Conservation (phyloP, 2,113 vertebrate genomes). For the Zapornia atra region DNA sequence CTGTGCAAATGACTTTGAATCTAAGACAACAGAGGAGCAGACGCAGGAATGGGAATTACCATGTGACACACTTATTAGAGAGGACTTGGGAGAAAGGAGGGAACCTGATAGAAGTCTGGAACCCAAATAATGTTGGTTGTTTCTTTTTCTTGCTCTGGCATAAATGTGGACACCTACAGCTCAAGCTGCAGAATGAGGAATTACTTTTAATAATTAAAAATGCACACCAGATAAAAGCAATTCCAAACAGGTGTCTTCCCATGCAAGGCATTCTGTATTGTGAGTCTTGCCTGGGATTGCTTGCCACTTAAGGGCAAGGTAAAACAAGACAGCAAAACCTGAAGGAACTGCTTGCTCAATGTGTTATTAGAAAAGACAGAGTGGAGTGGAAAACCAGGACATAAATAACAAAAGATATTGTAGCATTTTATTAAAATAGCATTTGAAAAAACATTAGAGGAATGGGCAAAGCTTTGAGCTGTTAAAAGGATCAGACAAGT, state of each 20-base stretch:
- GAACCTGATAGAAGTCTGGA: background rate
- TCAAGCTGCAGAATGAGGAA: background rate
- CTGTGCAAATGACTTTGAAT: background rate
- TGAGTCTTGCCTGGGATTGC: background rate
- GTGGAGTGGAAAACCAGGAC: background rate
- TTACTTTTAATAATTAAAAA: background rate
- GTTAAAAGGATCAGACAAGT: background rate
- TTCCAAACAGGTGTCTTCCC: background rate
- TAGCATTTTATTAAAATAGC: background rate
- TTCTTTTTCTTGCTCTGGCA: background rate
- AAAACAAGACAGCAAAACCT: background rate
- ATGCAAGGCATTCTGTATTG: background rate
- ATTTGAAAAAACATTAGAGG: background rate
- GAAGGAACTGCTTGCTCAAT: background rate
- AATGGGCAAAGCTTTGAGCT: background rate
- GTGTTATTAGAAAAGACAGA: background rate
- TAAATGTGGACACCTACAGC: background rate
- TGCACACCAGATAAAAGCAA: background rate
- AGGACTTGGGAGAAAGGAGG: background rate
- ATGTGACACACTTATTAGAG: too few species aligned
- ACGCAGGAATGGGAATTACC: background rate
- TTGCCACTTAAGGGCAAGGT: background rate
- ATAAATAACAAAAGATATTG: too few species aligned
- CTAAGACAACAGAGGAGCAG: background rate
- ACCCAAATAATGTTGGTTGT: background rate